Evolutionary conservation across 2,113 vertebrate genomes (phyloP), one percentile per base, ranked within the genome.

Genomic region (Hystrix brachyura): DNA sequence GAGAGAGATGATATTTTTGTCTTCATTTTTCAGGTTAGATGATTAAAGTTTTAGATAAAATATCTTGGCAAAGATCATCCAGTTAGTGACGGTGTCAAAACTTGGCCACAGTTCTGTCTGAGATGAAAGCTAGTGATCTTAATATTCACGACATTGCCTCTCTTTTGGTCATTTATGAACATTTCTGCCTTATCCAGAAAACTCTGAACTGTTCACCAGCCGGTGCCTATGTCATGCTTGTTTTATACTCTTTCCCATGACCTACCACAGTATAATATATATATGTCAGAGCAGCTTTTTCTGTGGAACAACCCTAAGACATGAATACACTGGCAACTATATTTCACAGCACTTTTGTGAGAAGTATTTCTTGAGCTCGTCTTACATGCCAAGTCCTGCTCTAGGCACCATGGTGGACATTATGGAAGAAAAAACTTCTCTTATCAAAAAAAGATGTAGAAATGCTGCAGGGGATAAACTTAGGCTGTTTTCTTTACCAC

Each of bases 131-230:
- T 79, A 87, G 3, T 46, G 3, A 8, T 90, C 15, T 67, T 57
- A 21, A 65, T 95, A 90, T 94, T 92, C 94, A 83, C 89, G 38
- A 38, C 85, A 48, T 32, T 87, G 25, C 46, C 15, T 84, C 25
- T 25, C 9, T 86, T 87, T 48, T 76, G 43, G 43, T 82, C 67
- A 94, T 83, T 85, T 95, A 71, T n/a, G 55, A 78, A 91, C 59
- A 53, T 90, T 91, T 95, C 51, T 76, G 10, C 34, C 64, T 80
- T 67, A 64, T 94, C 27, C 46, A 76, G 64, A 90, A 55, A 91
- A 60, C 57, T 93, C 23, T 90, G 51, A 82, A 71, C 72, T 96
- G 78, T 88, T 96, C 59, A 85, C n/a, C 89, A 34, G 29, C 38
- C n/a, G 87, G 80, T 83, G 19, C 34, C 60, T 71, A 62, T 65